Evolutionary conservation across 2,888 invertebrate genomes (phyloP).

Genomic region (Xestoiulus laeticollis): DNA sequence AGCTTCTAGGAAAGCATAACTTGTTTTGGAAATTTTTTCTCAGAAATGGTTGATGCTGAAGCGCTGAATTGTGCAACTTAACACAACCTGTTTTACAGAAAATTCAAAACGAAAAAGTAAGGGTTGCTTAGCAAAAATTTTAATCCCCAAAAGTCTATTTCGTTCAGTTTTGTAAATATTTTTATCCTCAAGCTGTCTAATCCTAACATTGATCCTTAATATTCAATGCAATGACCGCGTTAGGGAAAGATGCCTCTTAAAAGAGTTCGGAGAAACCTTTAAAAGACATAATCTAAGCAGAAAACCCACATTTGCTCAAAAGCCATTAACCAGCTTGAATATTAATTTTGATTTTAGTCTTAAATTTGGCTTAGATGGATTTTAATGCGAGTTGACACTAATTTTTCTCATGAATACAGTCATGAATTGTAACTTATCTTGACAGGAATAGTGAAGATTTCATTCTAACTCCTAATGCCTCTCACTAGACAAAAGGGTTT

Average conservation of each 20-base stretch:
- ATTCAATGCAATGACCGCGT: not conserved
- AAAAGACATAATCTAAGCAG: not conserved
- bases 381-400: constrained; percentile 16
- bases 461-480: not conserved
- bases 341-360: not conserved
- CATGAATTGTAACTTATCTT: not conserved
- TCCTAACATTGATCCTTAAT: not conserved
- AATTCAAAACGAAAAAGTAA: too few species aligned
- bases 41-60: too few species aligned
- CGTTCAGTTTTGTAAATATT: not conserved
- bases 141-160: too few species aligned
- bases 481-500: not conserved
- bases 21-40: too few species aligned
- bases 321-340: not conserved
- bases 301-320: not conserved
- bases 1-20: too few species aligned
- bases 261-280: not conserved
- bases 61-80: too few species aligned
- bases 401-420: not conserved
- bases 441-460: not conserved
- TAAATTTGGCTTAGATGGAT: not conserved
- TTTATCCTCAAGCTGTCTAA: not conserved
- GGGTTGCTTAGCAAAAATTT: too few species aligned
- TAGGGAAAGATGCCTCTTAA: not conserved
- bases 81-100: too few species aligned